Evolutionary conservation across 2,797 vertebrate species (phyloP).

Genomic region (Saxicola maurus): DNA sequence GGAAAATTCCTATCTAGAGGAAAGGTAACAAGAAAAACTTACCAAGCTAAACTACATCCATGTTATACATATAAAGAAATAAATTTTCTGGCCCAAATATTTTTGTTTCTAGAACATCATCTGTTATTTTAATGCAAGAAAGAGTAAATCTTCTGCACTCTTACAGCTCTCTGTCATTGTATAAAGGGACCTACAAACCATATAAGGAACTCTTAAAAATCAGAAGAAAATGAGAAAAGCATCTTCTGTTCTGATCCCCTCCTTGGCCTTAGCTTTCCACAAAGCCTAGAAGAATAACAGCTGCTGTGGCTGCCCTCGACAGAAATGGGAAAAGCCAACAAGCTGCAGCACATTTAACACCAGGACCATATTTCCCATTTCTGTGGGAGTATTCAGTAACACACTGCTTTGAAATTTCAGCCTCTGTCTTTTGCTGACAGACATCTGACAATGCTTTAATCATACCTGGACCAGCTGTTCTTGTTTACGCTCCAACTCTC

Average conservation of each 20-base stretch:
- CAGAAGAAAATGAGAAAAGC: not conserved
- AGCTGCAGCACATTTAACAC: not conserved
- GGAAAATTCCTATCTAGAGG: not conserved
- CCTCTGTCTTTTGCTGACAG: not conserved
- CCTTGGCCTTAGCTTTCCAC: not conserved
- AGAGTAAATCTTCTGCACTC: not conserved
- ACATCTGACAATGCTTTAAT: not conserved
- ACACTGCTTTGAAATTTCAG: not conserved
- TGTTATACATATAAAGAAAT: not conserved
- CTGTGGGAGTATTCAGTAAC: not conserved
- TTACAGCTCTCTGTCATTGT: not conserved
- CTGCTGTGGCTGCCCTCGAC: not conserved
- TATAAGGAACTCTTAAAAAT: not conserved
- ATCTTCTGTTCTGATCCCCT: not conserved
- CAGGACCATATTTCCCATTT: rapidly evolving
- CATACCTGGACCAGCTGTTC: conserved; percentile 89
- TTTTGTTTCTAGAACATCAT: not conserved
- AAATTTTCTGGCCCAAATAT: not conserved
- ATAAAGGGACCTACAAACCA: not conserved
- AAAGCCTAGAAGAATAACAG: not conserved
- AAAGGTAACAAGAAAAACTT: not conserved
- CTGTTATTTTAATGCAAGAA: not conserved
- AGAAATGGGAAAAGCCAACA: not conserved
- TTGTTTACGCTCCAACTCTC: conserved; percentile 86
- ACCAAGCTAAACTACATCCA: not conserved